Evolutionary conservation across 2,797 vertebrate species (phyloP).

Genomic region (Clamator glandarius): DNA sequence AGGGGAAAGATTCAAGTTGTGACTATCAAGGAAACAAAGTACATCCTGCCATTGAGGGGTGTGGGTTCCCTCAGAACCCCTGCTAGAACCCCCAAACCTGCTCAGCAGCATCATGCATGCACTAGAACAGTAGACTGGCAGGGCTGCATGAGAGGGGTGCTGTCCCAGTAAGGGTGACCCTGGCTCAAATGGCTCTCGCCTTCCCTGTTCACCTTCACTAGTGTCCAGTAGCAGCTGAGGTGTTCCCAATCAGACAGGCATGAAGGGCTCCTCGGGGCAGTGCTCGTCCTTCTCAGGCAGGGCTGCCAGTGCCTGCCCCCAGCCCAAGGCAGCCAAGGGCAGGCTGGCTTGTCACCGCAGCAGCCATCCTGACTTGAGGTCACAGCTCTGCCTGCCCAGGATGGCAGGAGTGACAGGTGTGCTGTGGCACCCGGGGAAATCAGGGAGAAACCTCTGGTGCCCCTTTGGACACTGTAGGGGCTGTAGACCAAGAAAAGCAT

Average conservation of each 20-base stretch:
- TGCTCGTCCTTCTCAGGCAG: neutral
- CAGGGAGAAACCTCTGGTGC: neutral
- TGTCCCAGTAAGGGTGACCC: neutral
- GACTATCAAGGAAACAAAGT: neutral
- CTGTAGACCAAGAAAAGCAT: neutral
- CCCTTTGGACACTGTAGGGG: rapidly evolving
- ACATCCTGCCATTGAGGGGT: neutral
- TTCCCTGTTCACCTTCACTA: neutral
- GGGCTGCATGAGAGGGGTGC: neutral
- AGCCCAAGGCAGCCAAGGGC: neutral
- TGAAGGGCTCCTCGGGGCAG: constrained; percentile 17
- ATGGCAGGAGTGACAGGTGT: neutral
- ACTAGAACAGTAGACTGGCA: rapidly evolving
- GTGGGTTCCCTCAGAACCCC: neutral
- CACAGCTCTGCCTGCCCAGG: neutral
- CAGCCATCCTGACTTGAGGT: neutral
- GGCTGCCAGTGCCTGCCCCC: neutral
- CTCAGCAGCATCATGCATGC: neutral
- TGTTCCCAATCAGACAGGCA: neutral
- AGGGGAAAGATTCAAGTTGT: neutral
- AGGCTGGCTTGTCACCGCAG: neutral
- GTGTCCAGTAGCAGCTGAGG: neutral
- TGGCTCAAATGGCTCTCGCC: neutral
- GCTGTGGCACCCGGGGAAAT: neutral
- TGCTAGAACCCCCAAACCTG: neutral